These are phyloP conservation scores for Ophioninae sp. DNA, from an alignment of 2,888 invertebrate genomes.

Conservation along the genomic window DNA sequence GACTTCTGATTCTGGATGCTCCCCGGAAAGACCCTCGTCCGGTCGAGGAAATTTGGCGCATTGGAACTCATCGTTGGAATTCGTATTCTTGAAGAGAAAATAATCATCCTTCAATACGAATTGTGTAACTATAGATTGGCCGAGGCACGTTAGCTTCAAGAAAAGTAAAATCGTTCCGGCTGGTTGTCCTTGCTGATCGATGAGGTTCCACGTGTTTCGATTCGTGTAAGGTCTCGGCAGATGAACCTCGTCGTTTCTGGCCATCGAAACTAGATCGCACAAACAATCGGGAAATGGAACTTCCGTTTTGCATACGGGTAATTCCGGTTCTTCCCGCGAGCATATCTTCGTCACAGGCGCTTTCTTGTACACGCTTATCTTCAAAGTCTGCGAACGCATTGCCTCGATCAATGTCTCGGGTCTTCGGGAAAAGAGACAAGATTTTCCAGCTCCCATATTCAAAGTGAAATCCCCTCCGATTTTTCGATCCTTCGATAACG, in stretches of 20 bases:
- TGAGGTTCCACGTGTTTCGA: constrained; percentile 69
- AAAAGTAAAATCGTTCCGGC: constrained; percentile 74
- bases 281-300: constrained; percentile 67
- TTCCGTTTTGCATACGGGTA: constrained; percentile 61
- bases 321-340: constrained; percentile 28
- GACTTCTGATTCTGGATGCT: constrained; percentile 25
- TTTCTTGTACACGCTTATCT: constrained; percentile 62
- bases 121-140: constrained; percentile 73
- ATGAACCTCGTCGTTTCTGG: constrained; percentile 61
- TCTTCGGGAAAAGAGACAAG: constrained; percentile 67
- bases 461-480: constrained; percentile 46
- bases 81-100: constrained; percentile 72
- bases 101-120: constrained; percentile 70
- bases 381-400: constrained; percentile 63
- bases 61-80: constrained; percentile 69
- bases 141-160: constrained; percentile 73
- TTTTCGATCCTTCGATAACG: constrained; percentile 37
- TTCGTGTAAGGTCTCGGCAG: constrained; percentile 66
- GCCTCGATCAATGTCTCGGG: constrained; percentile 65
- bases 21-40: constrained; percentile 11
- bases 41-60: constrained; percentile 62
- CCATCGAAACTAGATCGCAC: constrained; percentile 67
- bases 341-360: constrained; percentile 36
- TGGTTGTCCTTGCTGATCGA: constrained; percentile 64
- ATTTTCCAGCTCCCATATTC: constrained; percentile 68